Base-by-base conservation (phyloP, 2,888 invertebrate genomes). In the Plutella xylostella region DNA sequence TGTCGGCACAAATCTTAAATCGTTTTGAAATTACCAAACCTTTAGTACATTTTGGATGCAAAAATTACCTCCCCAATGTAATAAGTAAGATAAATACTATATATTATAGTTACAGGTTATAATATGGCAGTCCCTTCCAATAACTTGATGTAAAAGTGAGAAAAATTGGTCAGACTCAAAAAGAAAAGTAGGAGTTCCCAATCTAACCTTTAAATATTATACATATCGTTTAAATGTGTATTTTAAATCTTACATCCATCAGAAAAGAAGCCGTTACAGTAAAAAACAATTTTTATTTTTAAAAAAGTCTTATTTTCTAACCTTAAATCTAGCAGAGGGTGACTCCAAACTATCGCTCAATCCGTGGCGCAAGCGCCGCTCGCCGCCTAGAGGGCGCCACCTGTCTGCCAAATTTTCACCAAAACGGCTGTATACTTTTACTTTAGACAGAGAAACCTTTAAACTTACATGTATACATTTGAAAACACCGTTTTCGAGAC, bases 121-220 rank as follows among this genome's bases (percentile, higher is more conserved):
- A 70, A 72, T 70, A 77, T 80, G 80, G 80, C 80, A 82, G 82
- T 82, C 72, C 74, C 69, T 72, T 72, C 65, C 65, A 68, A 72
- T 64, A 64, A 64, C 64, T 71, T 60, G 57, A 70, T 73, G 74
- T 77, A 75, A 73, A 76, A 74, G 67, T 74, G 75, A 72, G 72
- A 73, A 74, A 76, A 78, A 77, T 80, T 80, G 80, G 80, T 82
- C 82, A 72, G 72, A 76, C 72, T 68, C 65, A 61, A 72, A 70
- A 65, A 61, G 45, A 55, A 63, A 72, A 66, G 57, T 31, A 58
- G 63, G 72, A 71, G 61, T 60, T 39, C 59, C 66, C 56, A 59
- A 69, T 66, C 65, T 72, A 70, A 63, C 58, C 60, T 66, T 40
- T 49, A 61, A 67, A 68, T 25, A 38, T n/a, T 68, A 67, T 69